Evolutionary conservation across 2,797 vertebrate species (phyloP).

Genomic region (Xenopus petersii): DNA sequence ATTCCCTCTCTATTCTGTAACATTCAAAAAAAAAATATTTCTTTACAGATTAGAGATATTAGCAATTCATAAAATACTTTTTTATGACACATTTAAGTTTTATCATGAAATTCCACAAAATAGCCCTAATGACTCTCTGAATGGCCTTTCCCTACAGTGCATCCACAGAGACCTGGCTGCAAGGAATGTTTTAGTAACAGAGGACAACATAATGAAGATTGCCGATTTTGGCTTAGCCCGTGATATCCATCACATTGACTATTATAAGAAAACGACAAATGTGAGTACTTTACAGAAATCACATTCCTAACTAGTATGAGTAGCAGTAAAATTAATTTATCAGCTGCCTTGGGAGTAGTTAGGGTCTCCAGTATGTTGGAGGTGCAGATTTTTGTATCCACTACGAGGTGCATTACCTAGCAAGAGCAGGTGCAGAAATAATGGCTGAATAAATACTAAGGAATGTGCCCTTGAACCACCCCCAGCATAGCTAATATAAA

Average conservation of each 20-base stretch:
- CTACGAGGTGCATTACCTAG: neutral
- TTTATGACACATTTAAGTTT: too few relatives aligned
- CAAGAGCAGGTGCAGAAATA: too few relatives aligned
- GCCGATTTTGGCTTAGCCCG: constrained; percentile 95
- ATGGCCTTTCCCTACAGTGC: constrained; percentile 67
- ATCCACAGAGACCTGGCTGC: constrained; percentile 96
- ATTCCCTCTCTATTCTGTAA: too few relatives aligned
- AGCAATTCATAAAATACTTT: too few relatives aligned
- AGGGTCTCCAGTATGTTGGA: neutral
- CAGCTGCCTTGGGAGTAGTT: neutral
- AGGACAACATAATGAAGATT: constrained; percentile 98
- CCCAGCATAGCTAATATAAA: too few relatives aligned
- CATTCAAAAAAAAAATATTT: too few relatives aligned
- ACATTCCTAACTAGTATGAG: too few relatives aligned
- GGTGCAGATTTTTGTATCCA: neutral
- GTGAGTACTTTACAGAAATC: constrained; percentile 66
- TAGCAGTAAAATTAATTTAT: neutral
- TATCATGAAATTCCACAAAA: too few relatives aligned
- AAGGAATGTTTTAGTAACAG: constrained; percentile 93
- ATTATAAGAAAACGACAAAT: constrained; percentile 98
- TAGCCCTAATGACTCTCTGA: too few relatives aligned
- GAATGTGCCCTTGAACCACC: too few relatives aligned
- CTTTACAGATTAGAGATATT: too few relatives aligned
- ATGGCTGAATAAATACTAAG: too few relatives aligned
- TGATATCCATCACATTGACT: constrained; percentile 97